Percentiles rank a stretch among this genome's conserved stretches.
phyloP scores from a whole-genome alignment of 2,888 invertebrate genomes.

The Protophormia terraenovae region DNA sequence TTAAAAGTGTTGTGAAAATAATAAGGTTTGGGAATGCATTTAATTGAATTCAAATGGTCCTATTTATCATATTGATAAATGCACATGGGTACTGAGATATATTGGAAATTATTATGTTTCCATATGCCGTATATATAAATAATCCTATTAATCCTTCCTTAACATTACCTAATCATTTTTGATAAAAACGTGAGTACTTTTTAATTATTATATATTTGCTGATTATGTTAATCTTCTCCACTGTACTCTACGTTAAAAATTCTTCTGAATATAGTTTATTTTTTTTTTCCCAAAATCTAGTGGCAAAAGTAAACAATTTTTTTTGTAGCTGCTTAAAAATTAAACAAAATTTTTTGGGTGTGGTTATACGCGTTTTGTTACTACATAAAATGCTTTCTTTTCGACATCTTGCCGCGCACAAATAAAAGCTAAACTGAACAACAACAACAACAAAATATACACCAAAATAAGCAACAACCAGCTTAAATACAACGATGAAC shows the following conservation, averaged over 20 bases:
- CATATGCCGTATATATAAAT: too few relatives aligned
- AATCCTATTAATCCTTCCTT: too few relatives aligned
- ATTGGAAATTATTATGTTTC: too few relatives aligned
- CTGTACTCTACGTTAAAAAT: conserved; percentile 34
- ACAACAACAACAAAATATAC: background rate
- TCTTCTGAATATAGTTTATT: background rate
- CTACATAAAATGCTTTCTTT: conserved; percentile 50
- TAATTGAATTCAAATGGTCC: too few relatives aligned
- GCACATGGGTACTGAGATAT: too few relatives aligned
- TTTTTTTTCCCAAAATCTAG: conserved; percentile 22
- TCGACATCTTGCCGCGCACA: background rate
- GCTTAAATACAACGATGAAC: background rate
- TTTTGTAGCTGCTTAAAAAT: background rate
- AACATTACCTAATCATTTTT: too few relatives aligned
- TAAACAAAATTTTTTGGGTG: conserved; percentile 54
- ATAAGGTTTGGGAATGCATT: too few relatives aligned
- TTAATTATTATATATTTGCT: too few relatives aligned
- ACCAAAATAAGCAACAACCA: conserved; percentile 24
- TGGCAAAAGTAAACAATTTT: conserved; percentile 35
- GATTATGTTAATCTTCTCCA: too few relatives aligned
- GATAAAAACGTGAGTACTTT: too few relatives aligned
- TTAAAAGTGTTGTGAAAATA: too few relatives aligned
- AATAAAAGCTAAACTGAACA: background rate
- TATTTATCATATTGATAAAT: too few relatives aligned
- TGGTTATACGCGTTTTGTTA: conserved; percentile 64